Conservation (phyloP, 2,888 invertebrate genomes). For the Patella ulyssiponensis region DNA sequence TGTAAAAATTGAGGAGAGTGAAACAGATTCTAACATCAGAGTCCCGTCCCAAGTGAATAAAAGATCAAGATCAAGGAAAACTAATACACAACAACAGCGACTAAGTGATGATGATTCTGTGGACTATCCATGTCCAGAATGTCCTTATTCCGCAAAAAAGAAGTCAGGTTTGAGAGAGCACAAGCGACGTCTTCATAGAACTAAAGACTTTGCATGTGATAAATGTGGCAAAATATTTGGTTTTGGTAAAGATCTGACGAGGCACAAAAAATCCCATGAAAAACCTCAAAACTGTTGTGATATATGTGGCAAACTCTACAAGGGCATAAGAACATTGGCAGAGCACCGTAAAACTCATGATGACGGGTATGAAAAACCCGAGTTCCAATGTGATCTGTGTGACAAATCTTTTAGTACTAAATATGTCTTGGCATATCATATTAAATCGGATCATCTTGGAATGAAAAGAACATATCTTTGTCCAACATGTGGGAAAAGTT, state of each 20-base stretch:
- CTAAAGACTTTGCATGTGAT: constrained; percentile 48
- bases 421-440: constrained; percentile 54
- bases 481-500: constrained; percentile 60
- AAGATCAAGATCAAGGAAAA: constrained; percentile 1
- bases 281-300: constrained; percentile 53
- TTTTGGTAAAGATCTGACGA: constrained; percentile 50
- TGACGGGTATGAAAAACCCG: constrained; percentile 52
- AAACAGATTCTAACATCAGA: constrained; percentile 9
- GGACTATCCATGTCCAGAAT: constrained; percentile 40
- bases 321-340: constrained; percentile 46
- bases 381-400: constrained; percentile 56
- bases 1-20: constrained; percentile 10
- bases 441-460: constrained; percentile 59
- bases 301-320: constrained; percentile 59
- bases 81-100: neutral
- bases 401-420: constrained; percentile 58
- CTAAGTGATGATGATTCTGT: constrained; percentile 10
- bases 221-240: constrained; percentile 55
- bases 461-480: constrained; percentile 56
- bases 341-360: constrained; percentile 54
- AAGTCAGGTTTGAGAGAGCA: constrained; percentile 49
- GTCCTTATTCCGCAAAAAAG: constrained; percentile 46
- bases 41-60: neutral
- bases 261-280: constrained; percentile 51
- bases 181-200: constrained; percentile 48